Percentiles rank a stretch among this genome's conserved stretches.
phyloP scores from a whole-genome alignment of 2,113 vertebrate genomes.

The Cavia aperea region DNA sequence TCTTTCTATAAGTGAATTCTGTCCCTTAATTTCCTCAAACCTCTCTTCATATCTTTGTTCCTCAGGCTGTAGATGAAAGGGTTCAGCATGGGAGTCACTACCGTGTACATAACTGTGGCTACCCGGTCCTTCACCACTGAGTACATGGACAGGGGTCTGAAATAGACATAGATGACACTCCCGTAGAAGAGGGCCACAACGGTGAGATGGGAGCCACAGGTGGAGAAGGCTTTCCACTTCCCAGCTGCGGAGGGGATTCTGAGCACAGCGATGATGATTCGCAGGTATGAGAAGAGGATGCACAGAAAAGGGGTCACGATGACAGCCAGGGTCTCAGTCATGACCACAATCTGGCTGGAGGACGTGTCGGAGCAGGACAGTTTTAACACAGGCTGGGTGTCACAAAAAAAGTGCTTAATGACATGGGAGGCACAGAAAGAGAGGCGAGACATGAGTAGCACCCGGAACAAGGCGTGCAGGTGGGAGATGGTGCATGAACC shows the following conservation, averaged over 20 bases:
- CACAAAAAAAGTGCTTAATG: constrained; percentile 34
- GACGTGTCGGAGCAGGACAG: constrained; percentile 64
- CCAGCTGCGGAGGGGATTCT: constrained; percentile 47
- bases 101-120: constrained; percentile 60
- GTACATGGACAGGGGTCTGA: constrained; percentile 65
- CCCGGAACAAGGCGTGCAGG: constrained; percentile 47
- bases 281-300: constrained; percentile 59
- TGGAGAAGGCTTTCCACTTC: constrained; percentile 67
- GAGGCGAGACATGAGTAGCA: constrained; percentile 56
- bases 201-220: constrained; percentile 64
- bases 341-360: constrained; percentile 47
- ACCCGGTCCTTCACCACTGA: constrained; percentile 56
- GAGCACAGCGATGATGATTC: constrained; percentile 51
- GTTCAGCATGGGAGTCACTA: constrained; percentile 65
- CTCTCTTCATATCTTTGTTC: constrained; percentile 61
- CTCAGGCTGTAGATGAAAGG: constrained; percentile 69
- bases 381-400: constrained; percentile 62
- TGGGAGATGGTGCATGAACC: constrained; percentile 58
- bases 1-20: constrained; percentile 2
- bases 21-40: constrained; percentile 41
- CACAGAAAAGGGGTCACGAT: constrained; percentile 54
- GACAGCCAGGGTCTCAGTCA: constrained; percentile 58
- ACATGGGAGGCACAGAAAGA: constrained; percentile 63
- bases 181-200: constrained; percentile 61
- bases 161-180: constrained; percentile 61